These are phyloP conservation scores for Macropodus opercularis DNA, from an alignment of 2,797 vertebrate species.

Conservation along the genomic window DNA sequence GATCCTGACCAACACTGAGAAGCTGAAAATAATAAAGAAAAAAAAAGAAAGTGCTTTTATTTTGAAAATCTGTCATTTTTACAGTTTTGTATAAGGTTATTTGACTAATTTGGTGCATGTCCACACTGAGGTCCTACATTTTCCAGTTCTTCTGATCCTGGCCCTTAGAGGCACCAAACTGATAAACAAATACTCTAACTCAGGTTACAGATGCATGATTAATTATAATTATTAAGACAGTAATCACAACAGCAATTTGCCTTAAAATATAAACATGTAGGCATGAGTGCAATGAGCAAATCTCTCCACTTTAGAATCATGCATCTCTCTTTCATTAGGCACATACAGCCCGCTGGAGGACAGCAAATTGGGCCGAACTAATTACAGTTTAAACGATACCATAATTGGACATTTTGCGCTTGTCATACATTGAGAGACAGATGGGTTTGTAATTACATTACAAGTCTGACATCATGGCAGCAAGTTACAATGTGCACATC, in stretches of 20 bases:
- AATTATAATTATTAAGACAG: conserved; percentile 31
- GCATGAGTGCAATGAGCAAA: conserved; percentile 32
- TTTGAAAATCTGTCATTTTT: too few species aligned
- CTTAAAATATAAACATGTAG: conserved; percentile 33
- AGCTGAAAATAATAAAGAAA: too few species aligned
- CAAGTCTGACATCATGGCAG: conserved; percentile 91
- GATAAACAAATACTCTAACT: too few species aligned
- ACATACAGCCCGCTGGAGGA: conserved; percentile 82
- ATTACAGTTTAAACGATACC: conserved; percentile 99
- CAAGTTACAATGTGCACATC: conserved; percentile 73
- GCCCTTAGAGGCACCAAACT: too few species aligned
- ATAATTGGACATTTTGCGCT: conserved; percentile 99
- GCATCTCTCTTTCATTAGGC: conserved; percentile 87
- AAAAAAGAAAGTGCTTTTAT: too few species aligned
- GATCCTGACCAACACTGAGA: too few species aligned
- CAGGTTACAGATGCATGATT: too few species aligned
- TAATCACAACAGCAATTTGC: too few species aligned
- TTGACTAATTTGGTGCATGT: too few species aligned
- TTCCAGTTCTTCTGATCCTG: too few species aligned
- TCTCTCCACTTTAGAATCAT: conserved; percentile 56
- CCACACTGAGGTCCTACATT: too few species aligned
- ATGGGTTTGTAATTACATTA: conserved; percentile 99
- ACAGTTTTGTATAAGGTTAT: too few species aligned
- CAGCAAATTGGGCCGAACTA: conserved; percentile 97
- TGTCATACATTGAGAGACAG: conserved; percentile 99